Conservation (phyloP, 1,140 invertebrate genomes). For the Maniola jurtina region DNA sequence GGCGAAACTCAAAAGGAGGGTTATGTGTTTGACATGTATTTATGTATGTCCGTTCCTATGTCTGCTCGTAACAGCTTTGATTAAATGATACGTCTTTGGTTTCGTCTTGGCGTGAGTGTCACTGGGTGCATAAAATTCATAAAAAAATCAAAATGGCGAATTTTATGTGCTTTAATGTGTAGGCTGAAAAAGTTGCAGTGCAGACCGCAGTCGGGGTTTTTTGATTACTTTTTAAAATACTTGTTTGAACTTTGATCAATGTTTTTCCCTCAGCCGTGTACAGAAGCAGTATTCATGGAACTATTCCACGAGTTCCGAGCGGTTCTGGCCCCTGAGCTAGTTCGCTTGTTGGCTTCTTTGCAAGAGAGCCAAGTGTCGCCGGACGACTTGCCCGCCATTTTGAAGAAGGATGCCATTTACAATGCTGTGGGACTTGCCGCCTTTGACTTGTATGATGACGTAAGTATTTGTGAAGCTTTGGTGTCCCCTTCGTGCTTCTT, state of each 20-base stretch:
- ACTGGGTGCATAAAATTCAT: too few relatives aligned
- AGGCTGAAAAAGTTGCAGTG: too few relatives aligned
- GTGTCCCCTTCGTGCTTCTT: too few relatives aligned
- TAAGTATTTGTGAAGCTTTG: slow-evolving; percentile 78
- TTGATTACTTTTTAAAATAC: background rate
- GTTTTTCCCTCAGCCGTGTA: slow-evolving; percentile 84
- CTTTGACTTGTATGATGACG: slow-evolving; percentile 95
- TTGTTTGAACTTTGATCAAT: background rate
- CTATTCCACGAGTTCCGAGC: slow-evolving; percentile 87
- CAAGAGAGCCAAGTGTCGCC: slow-evolving; percentile 51
- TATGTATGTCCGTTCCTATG: too few relatives aligned
- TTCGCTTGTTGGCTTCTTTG: slow-evolving; percentile 74
- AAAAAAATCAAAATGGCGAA: too few relatives aligned
- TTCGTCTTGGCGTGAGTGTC: too few relatives aligned
- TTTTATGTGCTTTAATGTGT: too few relatives aligned
- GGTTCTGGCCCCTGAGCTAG: slow-evolving; percentile 85
- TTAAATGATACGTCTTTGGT: too few relatives aligned
- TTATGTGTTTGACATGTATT: too few relatives aligned
- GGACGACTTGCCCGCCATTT: slow-evolving; percentile 85
- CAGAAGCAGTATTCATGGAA: slow-evolving; percentile 90
- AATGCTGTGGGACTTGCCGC: slow-evolving; percentile 94
- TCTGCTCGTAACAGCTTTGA: too few relatives aligned
- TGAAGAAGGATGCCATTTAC: slow-evolving; percentile 96
- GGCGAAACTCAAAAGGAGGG: too few relatives aligned
- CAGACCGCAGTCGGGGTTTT: too few relatives aligned